phyloP scores from a whole-genome alignment of 2,888 invertebrate genomes.

The Alloscopus bannaensis region DNA sequence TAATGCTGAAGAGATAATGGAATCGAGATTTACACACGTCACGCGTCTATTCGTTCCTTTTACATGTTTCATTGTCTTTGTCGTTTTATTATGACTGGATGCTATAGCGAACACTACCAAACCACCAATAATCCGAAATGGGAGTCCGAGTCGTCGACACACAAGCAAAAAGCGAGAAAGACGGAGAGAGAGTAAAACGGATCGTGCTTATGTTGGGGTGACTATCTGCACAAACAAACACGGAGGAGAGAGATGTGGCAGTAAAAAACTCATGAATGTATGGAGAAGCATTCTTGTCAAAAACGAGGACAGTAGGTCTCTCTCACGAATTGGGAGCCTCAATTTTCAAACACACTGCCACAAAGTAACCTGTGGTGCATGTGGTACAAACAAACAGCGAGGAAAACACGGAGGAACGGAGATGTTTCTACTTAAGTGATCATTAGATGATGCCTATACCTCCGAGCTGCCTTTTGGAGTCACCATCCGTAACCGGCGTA shows the following conservation, averaged over 20 bases:
- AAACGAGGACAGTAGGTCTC: constrained; percentile 56
- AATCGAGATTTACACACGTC: constrained; percentile 40
- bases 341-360: not conserved
- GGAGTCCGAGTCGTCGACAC: not conserved
- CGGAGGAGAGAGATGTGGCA: constrained; percentile 1
- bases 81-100: constrained; percentile 41
- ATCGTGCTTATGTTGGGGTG: no score
- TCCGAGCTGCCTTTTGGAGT: constrained; percentile 15
- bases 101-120: not conserved
- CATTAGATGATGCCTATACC: constrained; percentile 32
- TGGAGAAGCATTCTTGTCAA: constrained; percentile 52
- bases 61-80: constrained; percentile 53
- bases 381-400: not conserved
- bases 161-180: not conserved
- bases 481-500: constrained; percentile 27
- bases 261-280: constrained; percentile 22
- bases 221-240: no score
- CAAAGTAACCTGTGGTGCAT: not conserved
- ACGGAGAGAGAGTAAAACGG: not conserved
- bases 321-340: constrained; percentile 4
- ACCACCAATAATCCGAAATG: no score
- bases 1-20: constrained; percentile 60
- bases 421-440: constrained; percentile 45
- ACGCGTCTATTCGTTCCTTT: constrained; percentile 2
- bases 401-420: not conserved